phyloP scores from a whole-genome alignment of 2,888 invertebrate genomes.

The Boloria selene region DNA sequence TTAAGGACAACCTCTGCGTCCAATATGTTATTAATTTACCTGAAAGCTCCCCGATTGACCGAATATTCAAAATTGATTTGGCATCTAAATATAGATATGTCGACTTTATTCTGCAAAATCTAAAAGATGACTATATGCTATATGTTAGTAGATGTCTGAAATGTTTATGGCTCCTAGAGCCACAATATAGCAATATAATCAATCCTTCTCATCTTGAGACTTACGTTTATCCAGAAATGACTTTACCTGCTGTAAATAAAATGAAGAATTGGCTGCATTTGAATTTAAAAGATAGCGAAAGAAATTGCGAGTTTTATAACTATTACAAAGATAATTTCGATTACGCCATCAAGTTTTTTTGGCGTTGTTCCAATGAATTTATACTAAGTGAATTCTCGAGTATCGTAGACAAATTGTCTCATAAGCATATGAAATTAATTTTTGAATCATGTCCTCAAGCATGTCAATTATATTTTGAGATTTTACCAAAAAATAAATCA shows the following conservation, averaged over 20 bases:
- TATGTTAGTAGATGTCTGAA: conserved; percentile 64
- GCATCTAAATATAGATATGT: conserved; percentile 55
- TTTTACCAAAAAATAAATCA: conserved; percentile 44
- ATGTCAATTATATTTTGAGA: conserved; percentile 54
- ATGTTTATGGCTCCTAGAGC: conserved; percentile 56
- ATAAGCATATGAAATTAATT: conserved; percentile 54
- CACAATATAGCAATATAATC: conserved; percentile 50
- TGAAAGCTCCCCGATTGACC: conserved; percentile 55
- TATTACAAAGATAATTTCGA: conserved; percentile 52
- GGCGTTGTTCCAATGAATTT: conserved; percentile 52
- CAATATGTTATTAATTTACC: conserved; percentile 40
- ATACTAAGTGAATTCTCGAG: conserved; percentile 48
- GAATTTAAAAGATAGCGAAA: conserved; percentile 48
- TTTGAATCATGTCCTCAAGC: conserved; percentile 53
- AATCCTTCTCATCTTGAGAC: conserved; percentile 59
- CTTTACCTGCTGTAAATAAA: conserved; percentile 55
- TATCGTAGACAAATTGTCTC: conserved; percentile 51
- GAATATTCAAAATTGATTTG: conserved; percentile 63
- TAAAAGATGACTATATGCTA: conserved; percentile 63
- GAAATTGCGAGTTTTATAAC: conserved; percentile 57
- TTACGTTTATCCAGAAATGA: conserved; percentile 59
- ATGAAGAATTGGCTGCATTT: conserved; percentile 57
- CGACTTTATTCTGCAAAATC: conserved; percentile 54
- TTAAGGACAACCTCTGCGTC: conserved; percentile 35
- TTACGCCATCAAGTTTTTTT: conserved; percentile 54